Percentiles rank a stretch among this genome's conserved stretches.
phyloP scores from a whole-genome alignment of 1,140 invertebrate species.

The Rhopalosiphum padi region DNA sequence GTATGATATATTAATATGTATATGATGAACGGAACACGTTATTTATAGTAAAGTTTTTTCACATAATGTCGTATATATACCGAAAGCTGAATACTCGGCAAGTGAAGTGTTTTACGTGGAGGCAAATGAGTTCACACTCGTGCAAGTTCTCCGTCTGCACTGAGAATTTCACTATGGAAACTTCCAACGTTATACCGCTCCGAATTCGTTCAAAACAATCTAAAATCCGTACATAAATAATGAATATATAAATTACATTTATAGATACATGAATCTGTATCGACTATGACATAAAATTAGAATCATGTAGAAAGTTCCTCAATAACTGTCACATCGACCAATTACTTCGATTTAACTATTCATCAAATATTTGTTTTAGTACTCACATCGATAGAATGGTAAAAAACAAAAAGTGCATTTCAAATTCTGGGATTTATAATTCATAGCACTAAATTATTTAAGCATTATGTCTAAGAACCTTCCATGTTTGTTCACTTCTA shows the following conservation, averaged over 20 bases:
- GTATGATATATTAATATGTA: neutral
- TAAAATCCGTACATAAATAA: conserved; percentile 63
- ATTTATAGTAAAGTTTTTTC: neutral
- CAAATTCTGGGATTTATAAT: too few relatives aligned
- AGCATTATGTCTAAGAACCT: too few relatives aligned
- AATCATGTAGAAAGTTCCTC: neutral
- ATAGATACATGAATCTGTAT: neutral
- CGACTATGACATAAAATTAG: too few relatives aligned
- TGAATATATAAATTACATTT: neutral
- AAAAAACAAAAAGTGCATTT: too few relatives aligned
- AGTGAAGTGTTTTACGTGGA: conserved; percentile 70
- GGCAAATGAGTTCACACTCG: conserved; percentile 78
- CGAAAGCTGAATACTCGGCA: conserved; percentile 80
- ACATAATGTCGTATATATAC: conserved; percentile 63
- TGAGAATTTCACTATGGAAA: conserved; percentile 70
- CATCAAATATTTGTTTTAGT: too few relatives aligned
- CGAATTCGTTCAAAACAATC: conserved; percentile 83
- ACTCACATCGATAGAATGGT: too few relatives aligned
- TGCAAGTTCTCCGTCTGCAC: conserved; percentile 73
- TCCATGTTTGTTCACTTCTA: too few relatives aligned
- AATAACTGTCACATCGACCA: neutral
- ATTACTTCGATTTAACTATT: too few relatives aligned
- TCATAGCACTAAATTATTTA: too few relatives aligned
- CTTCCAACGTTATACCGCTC: conserved; percentile 73
- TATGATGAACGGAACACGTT: neutral